A percentile compares a stretch with the other conserved stretches of the same genome.
phyloP scores from a whole-genome alignment of 2,797 vertebrate genomes.

The Mallotus villosus region DNA sequence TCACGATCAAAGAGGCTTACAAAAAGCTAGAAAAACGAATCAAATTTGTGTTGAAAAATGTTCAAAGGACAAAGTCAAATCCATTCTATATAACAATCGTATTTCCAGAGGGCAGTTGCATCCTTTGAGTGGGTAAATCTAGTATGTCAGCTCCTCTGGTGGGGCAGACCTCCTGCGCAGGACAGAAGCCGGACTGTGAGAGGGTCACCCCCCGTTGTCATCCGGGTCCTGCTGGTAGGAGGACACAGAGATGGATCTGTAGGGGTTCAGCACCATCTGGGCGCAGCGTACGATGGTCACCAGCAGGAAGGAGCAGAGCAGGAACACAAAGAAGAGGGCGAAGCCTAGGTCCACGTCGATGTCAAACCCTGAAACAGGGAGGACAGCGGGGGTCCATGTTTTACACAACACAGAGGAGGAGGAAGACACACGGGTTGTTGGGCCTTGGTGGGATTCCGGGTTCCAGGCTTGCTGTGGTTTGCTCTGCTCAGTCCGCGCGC shows the following conservation, averaged over 20 bases:
- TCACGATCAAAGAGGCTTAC: not conserved
- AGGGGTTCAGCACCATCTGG: constrained; percentile 79
- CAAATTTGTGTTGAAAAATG: not conserved
- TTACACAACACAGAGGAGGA: not conserved
- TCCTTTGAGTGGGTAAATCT: not conserved
- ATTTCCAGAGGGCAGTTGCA: not conserved
- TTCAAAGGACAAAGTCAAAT: not conserved
- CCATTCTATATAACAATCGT: not conserved
- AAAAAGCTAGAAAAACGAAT: not conserved
- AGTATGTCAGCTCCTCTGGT: not conserved
- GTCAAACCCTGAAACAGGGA: constrained; percentile 45
- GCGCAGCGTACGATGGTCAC: constrained; percentile 75
- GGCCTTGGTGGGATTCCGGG: not conserved
- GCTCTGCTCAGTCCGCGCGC: not conserved
- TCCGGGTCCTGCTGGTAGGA: constrained; percentile 70
- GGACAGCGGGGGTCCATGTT: constrained; percentile 59
- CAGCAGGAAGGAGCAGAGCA: constrained; percentile 77
- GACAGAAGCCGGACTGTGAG: not conserved
- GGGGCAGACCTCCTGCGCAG: not conserved
- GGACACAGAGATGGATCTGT: constrained; percentile 69
- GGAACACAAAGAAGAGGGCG: constrained; percentile 74
- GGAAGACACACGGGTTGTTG: not conserved
- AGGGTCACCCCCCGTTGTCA: constrained; percentile 7
- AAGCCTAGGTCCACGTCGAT: constrained; percentile 79
- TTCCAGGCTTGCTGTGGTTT: not conserved